Base-by-base conservation (phyloP, 2,888 invertebrate species). In the Pyralis farinalis region DNA sequence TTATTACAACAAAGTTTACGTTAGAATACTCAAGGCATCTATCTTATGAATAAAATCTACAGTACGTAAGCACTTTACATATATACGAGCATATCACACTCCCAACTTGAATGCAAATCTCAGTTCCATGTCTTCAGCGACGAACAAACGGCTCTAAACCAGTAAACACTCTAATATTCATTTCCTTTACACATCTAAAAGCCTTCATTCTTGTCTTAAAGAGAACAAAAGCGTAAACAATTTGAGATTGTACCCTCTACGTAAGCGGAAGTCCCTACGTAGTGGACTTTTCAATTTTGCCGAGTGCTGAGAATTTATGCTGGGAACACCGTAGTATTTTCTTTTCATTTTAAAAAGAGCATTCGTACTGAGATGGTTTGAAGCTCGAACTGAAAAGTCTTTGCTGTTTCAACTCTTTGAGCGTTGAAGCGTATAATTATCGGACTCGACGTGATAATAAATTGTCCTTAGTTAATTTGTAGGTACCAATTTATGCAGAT, bases 201-300 rank as follows among this genome's bases (percentile, higher is more conserved):
- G 61, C 52, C 58, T 47, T 63, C 57, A 61, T 73, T 71, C 67
- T 69, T 66, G 63, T 69, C 58, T 69, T 64, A 61, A 76, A 60
- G 57, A 71, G 72, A 68, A 76, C 52, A 62, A 75, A 65, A 71
- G 71, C 75, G 75, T 71, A 74, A 74, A 76, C 75, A 75, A 78
- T 77, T 79, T 73, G 63, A 70, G 71, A 80, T 75, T 74, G 73
- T 73, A 66, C 73, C 68, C 68, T 64, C 59, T 59, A 68, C 67
- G 69, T 71, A 68, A 76, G 63, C 74, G 71, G 70, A 73, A 77
- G 69, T 69, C 69, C 53, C 61, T 63, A 67, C 71, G 66, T 60
- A 79, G 81, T 81, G 71, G 77, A 78, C 81, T 82, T 82, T 83
- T 79, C 81, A 82, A 84, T 85, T 85, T 83, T 72, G 71, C 69